These are phyloP conservation scores for Odontophorus gujanensis DNA, from an alignment of 2,113 vertebrate species.

Conservation along the genomic window DNA sequence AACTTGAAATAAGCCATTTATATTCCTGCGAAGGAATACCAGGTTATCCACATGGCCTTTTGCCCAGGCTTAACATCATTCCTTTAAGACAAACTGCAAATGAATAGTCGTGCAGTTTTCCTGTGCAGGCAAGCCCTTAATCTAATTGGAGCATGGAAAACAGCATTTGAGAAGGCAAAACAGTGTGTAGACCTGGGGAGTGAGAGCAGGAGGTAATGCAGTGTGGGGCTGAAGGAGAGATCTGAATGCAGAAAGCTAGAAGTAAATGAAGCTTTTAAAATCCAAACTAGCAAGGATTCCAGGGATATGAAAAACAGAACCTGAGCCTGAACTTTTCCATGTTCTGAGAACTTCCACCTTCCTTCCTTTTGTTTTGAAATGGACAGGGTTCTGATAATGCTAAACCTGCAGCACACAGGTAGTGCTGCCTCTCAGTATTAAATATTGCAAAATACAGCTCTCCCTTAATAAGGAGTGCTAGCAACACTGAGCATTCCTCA, in stretches of 20 bases:
- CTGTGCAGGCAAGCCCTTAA: conserved; percentile 67
- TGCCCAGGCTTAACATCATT: conserved; percentile 52
- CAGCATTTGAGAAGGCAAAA: conserved; percentile 23
- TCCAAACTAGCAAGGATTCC: background rate
- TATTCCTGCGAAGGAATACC: conserved; percentile 44
- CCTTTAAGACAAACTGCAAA: conserved; percentile 57
- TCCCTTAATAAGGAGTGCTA: background rate
- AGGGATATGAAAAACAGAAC: background rate
- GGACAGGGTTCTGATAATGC: background rate
- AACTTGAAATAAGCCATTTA: conserved; percentile 36
- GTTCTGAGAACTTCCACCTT: background rate
- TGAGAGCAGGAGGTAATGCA: background rate
- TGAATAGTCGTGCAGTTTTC: conserved; percentile 45
- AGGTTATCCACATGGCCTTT: conserved; percentile 45
- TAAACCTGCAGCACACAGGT: background rate
- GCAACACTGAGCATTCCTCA: background rate
- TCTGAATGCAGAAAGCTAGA: background rate
- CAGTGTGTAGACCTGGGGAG: background rate
- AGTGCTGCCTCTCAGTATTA: background rate
- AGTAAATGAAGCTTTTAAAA: background rate
- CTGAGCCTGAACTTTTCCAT: background rate
- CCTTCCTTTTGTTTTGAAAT: background rate
- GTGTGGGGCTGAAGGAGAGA: background rate
- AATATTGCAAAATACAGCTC: background rate
- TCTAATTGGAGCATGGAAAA: conserved; percentile 51